Evolutionary conservation across 2,888 invertebrate genomes (phyloP), one percentile per base, ranked within the genome.

Genomic region (Neria commutata): DNA sequence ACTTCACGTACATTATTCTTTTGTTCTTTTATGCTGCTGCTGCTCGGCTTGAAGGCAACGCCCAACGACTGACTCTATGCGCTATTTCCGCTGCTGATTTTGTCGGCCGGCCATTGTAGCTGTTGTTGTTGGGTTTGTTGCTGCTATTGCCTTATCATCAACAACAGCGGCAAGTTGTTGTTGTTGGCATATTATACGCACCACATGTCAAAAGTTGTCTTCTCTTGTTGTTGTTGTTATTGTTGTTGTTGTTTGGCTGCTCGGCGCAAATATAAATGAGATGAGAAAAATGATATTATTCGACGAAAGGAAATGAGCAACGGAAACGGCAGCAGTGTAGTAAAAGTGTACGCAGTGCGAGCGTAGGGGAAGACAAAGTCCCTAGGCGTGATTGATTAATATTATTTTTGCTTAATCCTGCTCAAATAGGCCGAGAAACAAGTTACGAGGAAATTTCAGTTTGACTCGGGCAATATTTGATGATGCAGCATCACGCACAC

Each of bases 361-460:
- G n/a, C n/a, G n/a, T n/a, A n/a, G n/a, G n/a, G n/a, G n/a, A n/a
- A n/a, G n/a, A n/a, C 46, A 29, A 64, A 72, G 70, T 73, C 69
- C 69, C 66, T 63, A 70, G 71, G 68, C 71, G 73, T 72, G 73
- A 73, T 72, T 72, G 72, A 72, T 73, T 73, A 73, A 72, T 73
- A 71, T 72, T 72, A 71, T 73, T 69, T 72, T 71, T 71, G 70
- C 69, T 71, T 72, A 72, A 72, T 72, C 72, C 72, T 72, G 72
- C 72, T 72, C 71, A 72, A 72, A 72, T 72, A 73, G 72, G 70
- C 71, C 25, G 64, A 61, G 64, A 62, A 69, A 71, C 69, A 72
- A 72, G 71, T 71, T 72, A 71, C 70, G 72, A 71, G 70, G 69
- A 67, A 71, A 69, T 42, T 42, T 17, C 5, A 19, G 17, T n/a